A percentile compares a stretch with the other conserved stretches of the same genome.
phyloP scores from a whole-genome alignment of 23 tunicate species.

The Oikopleura dioica region DNA sequence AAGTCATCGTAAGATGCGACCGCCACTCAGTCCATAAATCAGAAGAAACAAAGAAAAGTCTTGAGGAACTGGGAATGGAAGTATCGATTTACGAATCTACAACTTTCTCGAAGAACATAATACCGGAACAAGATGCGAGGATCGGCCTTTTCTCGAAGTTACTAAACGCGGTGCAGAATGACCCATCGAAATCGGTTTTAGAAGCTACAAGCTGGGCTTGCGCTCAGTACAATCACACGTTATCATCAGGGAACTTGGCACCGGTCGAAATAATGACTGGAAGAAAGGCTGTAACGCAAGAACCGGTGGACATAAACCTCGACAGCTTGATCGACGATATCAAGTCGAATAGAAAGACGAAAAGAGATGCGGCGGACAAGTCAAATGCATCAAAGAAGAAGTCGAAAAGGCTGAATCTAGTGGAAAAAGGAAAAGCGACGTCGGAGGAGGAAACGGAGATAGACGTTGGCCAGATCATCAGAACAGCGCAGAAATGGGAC shows the following conservation, averaged over 20 bases:
- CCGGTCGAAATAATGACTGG: neutral
- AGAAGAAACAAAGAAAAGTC: neutral
- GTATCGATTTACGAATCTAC: neutral
- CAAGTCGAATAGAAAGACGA: too few species aligned
- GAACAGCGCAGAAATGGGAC: too few species aligned
- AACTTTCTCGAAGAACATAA: neutral
- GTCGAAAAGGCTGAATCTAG: too few species aligned
- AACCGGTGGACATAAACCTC: too few species aligned
- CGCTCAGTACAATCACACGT: neutral
- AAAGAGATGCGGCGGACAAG: too few species aligned
- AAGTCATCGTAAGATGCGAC: neutral
- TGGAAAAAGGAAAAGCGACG: too few species aligned
- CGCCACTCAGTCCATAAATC: neutral
- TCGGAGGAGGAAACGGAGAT: too few species aligned
- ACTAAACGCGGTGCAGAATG: neutral
- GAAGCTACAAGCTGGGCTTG: neutral
- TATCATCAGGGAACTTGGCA: neutral
- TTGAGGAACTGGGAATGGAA: neutral
- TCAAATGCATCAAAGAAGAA: too few species aligned
- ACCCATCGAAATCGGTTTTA: neutral
- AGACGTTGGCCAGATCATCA: too few species aligned
- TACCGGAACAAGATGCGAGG: slow-evolving; percentile 3
- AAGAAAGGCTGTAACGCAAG: too few species aligned
- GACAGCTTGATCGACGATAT: too few species aligned
- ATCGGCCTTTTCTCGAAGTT: neutral